Percentiles rank a stretch among this genome's conserved stretches.
These are phyloP conservation scores for Acipenser transmontanus DNA, from an alignment of 2,797 vertebrate genomes.

Conservation along the genomic window DNA sequence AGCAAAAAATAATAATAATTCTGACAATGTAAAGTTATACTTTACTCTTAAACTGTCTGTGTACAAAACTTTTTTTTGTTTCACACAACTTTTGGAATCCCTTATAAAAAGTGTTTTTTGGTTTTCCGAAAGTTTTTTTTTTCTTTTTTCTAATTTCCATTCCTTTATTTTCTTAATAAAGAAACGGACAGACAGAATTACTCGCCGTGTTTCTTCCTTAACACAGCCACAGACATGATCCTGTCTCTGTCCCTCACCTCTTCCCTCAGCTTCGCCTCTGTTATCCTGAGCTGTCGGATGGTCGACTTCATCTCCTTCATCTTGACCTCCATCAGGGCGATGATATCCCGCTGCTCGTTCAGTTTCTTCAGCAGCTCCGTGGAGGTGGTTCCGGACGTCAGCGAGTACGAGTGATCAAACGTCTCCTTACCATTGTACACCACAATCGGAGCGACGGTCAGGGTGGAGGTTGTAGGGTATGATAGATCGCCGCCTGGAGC, in stretches of 20 bases:
- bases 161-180: not conserved
- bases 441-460: not conserved
- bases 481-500: constrained; percentile 32
- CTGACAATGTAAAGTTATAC: constrained; percentile 3
- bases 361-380: constrained; percentile 87
- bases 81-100: constrained; percentile 16
- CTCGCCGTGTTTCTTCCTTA: constrained; percentile 71
- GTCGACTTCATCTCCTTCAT: constrained; percentile 98
- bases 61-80: not conserved
- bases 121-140: constrained; percentile 5
- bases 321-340: constrained; percentile 94
- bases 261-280: constrained; percentile 83
- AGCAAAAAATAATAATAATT: too few species aligned
- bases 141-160: not conserved
- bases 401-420: constrained; percentile 86
- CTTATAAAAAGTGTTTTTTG: constrained; percentile 37
- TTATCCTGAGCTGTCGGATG: constrained; percentile 81
- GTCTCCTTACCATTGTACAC: constrained; percentile 44
- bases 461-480: not conserved
- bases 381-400: constrained; percentile 88
- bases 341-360: constrained; percentile 94
- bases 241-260: constrained; percentile 87
- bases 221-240: constrained; percentile 55
- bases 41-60: constrained; percentile 5
- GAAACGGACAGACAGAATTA: constrained; percentile 29